Percentiles rank a stretch among this genome's conserved stretches.
phyloP scores from a whole-genome alignment of 2,888 invertebrate species.

The Adelognathus sp. region DNA sequence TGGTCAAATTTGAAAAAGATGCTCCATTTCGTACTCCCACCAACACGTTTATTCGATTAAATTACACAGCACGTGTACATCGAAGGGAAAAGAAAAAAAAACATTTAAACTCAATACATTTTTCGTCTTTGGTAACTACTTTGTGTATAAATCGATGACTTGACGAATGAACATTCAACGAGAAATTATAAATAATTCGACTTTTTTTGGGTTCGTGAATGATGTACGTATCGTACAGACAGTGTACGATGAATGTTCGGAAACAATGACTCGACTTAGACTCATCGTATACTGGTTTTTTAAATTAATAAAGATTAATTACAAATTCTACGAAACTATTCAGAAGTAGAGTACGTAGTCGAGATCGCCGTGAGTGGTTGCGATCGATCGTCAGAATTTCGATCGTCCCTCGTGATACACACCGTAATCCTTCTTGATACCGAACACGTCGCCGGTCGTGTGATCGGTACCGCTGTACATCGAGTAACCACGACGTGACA shows the following conservation, averaged over 20 bases:
- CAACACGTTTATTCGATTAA: not conserved
- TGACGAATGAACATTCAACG: not conserved
- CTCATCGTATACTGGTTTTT: not conserved
- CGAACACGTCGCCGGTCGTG: slow-evolving; percentile 68
- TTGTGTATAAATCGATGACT: slow-evolving; percentile 6
- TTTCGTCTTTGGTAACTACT: slow-evolving; percentile 41
- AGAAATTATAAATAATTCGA: not conserved
- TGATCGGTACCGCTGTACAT: slow-evolving; percentile 83
- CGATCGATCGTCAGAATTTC: slow-evolving; percentile 69
- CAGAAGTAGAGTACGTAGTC: slow-evolving; percentile 2
- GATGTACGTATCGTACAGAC: not conserved
- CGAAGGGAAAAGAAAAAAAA: not conserved
- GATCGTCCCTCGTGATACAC: slow-evolving; percentile 70
- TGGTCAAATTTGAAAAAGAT: no score
- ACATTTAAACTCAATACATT: slow-evolving; percentile 1
- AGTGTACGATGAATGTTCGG: not conserved
- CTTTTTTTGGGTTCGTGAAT: not conserved
- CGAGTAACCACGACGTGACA: slow-evolving; percentile 84
- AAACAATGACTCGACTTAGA: not conserved
- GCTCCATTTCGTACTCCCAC: no score
- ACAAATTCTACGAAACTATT: slow-evolving; percentile 2
- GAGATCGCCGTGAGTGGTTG: slow-evolving; percentile 14
- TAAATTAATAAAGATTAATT: not conserved
- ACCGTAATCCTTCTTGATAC: slow-evolving; percentile 64
- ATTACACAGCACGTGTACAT: not conserved